Evolutionary conservation across 2,797 vertebrate species (phyloP).

Genomic region (Trachurus trachurus): DNA sequence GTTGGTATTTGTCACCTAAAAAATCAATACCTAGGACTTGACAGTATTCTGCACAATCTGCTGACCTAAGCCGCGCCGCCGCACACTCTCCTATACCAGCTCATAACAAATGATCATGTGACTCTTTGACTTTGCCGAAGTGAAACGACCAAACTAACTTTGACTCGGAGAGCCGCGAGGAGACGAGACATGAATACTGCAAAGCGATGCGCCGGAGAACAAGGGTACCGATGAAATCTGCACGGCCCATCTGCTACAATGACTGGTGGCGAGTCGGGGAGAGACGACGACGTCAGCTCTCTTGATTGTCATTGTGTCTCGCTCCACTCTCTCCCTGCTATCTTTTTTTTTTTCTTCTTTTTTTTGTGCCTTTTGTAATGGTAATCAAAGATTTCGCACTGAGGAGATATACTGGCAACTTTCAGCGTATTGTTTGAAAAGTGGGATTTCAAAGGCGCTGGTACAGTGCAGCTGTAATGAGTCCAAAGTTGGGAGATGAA

Average conservation of each 20-base stretch:
- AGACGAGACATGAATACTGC: conserved; percentile 53
- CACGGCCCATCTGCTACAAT: conserved; percentile 55
- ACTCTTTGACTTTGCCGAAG: conserved; percentile 62
- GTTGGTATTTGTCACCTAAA: conserved; percentile 18
- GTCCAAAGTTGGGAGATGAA: conserved; percentile 65
- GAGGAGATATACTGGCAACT: conserved; percentile 50
- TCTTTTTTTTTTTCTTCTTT: neutral
- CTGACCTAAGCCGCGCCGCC: conserved; percentile 10
- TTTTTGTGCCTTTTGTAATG: conserved; percentile 61
- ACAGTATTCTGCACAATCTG: conserved; percentile 13
- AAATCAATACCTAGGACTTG: conserved; percentile 1
- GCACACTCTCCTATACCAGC: conserved; percentile 1
- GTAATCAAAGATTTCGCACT: conserved; percentile 63
- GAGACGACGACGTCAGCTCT: conserved; percentile 33
- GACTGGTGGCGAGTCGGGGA: conserved; percentile 22
- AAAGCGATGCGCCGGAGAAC: conserved; percentile 26
- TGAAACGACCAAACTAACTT: conserved; percentile 45
- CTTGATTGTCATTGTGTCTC: conserved; percentile 47
- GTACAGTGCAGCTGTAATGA: conserved; percentile 66
- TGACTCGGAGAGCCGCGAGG: conserved; percentile 28
- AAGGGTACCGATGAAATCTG: conserved; percentile 58
- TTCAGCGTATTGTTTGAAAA: conserved; percentile 66
- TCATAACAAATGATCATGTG: conserved; percentile 27
- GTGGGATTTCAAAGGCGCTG: conserved; percentile 65
- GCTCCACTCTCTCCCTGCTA: neutral